These are phyloP conservation scores for Thumatha senex DNA, from an alignment of 2,888 invertebrate species.

Conservation along the genomic window DNA sequence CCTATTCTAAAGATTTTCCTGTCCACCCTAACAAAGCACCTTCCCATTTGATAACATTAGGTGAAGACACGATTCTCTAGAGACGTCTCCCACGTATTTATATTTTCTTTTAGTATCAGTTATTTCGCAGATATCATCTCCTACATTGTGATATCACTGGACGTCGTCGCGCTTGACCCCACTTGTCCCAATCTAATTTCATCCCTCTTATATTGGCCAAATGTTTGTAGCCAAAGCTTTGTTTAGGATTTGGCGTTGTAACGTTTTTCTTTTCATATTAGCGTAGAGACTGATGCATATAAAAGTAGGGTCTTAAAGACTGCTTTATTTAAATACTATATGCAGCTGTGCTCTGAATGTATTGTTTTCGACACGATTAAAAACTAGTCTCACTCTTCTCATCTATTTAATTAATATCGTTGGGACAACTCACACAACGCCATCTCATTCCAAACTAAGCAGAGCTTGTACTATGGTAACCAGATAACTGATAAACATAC, in stretches of 20 bases:
- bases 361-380: too few species aligned
- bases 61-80: constrained; percentile 20
- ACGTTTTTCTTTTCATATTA: too few species aligned
- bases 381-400: too few species aligned
- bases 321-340: too few species aligned
- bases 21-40: background rate
- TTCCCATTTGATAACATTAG: background rate
- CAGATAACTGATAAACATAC: too few species aligned
- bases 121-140: constrained; percentile 57
- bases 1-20: constrained; percentile 18
- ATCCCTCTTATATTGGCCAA: constrained; percentile 45
- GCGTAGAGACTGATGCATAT: too few species aligned
- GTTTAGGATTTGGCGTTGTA: constrained; percentile 2
- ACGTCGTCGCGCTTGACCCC: constrained; percentile 69
- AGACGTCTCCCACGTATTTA: constrained; percentile 25
- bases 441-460: too few species aligned
- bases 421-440: too few species aligned
- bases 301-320: too few species aligned
- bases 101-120: constrained; percentile 35
- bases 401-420: too few species aligned
- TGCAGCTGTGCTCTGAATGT: too few species aligned
- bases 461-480: too few species aligned
- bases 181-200: constrained; percentile 76
- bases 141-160: constrained; percentile 60
- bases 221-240: constrained; percentile 34